Evolutionary conservation across 2,113 vertebrate genomes (phyloP).

Genomic region (Ptilorrhoa leucosticta): DNA sequence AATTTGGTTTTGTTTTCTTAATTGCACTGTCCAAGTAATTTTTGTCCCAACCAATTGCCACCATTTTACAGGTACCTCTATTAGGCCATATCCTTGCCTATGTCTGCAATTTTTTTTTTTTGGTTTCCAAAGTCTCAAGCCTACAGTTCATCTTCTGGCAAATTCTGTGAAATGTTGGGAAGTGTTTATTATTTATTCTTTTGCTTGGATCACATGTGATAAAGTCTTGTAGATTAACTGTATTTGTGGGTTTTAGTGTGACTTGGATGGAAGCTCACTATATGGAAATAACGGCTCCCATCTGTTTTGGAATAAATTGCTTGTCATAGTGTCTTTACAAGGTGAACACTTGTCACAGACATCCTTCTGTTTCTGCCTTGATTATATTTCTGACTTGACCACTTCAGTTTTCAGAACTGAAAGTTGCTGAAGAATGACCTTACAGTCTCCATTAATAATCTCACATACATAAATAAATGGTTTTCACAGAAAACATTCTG

Average conservation of each 20-base stretch:
- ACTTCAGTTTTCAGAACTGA: constrained; percentile 29
- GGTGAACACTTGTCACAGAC: constrained; percentile 57
- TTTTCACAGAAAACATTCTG: background rate
- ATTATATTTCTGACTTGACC: constrained; percentile 55
- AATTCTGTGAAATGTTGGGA: constrained; percentile 18
- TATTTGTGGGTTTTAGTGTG: constrained; percentile 15
- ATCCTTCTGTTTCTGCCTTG: constrained; percentile 62
- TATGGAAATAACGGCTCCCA: constrained; percentile 59
- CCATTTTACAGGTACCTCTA: constrained; percentile 26
- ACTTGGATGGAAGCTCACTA: constrained; percentile 58
- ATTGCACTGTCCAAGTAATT: background rate
- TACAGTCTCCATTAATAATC: constrained; percentile 20
- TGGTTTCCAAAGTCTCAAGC: constrained; percentile 10
- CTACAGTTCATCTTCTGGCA: constrained; percentile 39
- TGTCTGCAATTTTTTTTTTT: constrained; percentile 46
- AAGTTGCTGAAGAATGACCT: constrained; percentile 45
- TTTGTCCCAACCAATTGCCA: background rate
- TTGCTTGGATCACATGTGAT: constrained; percentile 41
- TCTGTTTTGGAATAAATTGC: constrained; percentile 68
- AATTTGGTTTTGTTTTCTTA: background rate
- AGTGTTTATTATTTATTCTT: constrained; percentile 9
- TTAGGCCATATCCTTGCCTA: constrained; percentile 17
- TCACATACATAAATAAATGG: background rate
- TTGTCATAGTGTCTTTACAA: constrained; percentile 54
- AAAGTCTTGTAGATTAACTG: constrained; percentile 34